Percentiles rank a stretch among this genome's conserved stretches.
These are phyloP conservation scores for Pocillopora grandis DNA, from an alignment of 92 coral and sea anemone genomes.

Conservation along the genomic window DNA sequence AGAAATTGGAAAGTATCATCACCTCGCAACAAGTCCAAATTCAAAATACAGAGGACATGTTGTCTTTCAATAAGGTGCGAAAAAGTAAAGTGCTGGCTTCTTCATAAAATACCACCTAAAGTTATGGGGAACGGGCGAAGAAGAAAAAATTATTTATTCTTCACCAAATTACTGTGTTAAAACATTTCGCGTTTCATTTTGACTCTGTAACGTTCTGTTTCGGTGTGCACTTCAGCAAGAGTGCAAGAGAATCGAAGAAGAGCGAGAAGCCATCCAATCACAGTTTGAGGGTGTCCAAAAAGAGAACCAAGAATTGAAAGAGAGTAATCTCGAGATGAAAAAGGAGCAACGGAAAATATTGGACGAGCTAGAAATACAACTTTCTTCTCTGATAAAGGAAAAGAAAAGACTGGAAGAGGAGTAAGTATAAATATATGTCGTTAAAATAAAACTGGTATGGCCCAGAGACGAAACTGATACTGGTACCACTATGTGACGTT, in stretches of 20 bases:
- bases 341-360: conserved; percentile 47
- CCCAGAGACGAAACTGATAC: background rate
- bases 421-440: conserved; percentile 25
- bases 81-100: background rate
- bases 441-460: background rate
- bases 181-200: no score
- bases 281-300: conserved; percentile 56
- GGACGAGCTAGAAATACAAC: conserved; percentile 56
- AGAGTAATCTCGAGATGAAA: conserved; percentile 52
- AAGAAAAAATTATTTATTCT: background rate
- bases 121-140: background rate
- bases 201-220: background rate
- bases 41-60: conserved; percentile 82
- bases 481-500: background rate
- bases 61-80: conserved; percentile 71
- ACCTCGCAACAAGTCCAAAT: conserved; percentile 82
- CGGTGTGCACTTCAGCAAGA: conserved; percentile 63
- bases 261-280: conserved; percentile 42
- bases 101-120: background rate
- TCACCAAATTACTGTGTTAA: no score
- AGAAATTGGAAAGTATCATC: conserved; percentile 82
- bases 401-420: conserved; percentile 51
- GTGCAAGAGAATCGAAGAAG: conserved; percentile 60
- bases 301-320: conserved; percentile 52
- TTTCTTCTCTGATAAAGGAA: conserved; percentile 67